Evolutionary conservation across 2,113 vertebrate species (phyloP).

Genomic region (Sardina pilchardus): DNA sequence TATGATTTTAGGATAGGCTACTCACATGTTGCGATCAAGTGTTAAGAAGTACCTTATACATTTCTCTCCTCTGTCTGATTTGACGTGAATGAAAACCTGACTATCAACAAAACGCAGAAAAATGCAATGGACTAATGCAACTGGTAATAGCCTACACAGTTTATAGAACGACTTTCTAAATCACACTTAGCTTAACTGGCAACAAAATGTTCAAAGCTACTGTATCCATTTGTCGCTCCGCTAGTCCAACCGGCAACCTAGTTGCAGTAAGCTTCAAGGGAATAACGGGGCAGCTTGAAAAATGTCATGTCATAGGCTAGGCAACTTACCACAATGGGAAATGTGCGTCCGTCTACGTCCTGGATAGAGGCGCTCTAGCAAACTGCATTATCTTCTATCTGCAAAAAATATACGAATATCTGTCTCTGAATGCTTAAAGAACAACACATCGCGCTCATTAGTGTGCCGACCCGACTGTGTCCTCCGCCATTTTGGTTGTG

Average conservation of each 20-base stretch:
- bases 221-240: neutral
- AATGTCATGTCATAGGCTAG: constrained; percentile 4
- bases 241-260: neutral
- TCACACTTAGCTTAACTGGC: neutral
- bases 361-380: neutral
- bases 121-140: neutral
- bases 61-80: neutral
- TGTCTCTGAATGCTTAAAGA: neutral
- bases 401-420: neutral
- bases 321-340: constrained; percentile 1
- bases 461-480: constrained; percentile 19
- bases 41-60: neutral
- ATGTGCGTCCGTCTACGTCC: neutral
- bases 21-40: neutral
- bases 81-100: neutral
- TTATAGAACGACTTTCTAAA: neutral
- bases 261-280: neutral
- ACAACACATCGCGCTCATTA: neutral
- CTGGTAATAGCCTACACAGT: neutral
- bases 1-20: neutral
- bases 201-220: too few relatives aligned
- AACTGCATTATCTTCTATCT: constrained; percentile 7
- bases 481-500: constrained; percentile 36
- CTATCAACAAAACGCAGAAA: neutral
- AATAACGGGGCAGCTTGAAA: constrained; percentile 8